phyloP scores from a whole-genome alignment of 2,113 vertebrate species.

The Prochilodus magdalenae region DNA sequence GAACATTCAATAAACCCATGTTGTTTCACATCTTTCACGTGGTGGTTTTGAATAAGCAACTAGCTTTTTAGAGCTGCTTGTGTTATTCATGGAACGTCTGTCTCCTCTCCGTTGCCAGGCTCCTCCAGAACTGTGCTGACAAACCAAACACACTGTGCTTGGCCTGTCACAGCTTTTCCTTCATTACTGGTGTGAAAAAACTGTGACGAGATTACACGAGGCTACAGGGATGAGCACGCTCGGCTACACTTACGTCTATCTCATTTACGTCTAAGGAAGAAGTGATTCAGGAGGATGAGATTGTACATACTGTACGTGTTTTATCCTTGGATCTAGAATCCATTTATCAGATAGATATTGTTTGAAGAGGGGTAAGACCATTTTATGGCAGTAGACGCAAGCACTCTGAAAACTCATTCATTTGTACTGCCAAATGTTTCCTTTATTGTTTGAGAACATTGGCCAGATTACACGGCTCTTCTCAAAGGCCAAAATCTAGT shows the following conservation, averaged over 20 bases:
- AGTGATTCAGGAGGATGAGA: neutral
- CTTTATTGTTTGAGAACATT: constrained; percentile 40
- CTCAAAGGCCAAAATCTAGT: constrained; percentile 6
- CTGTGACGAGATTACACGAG: neutral
- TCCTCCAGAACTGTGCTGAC: constrained; percentile 8
- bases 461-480: constrained; percentile 25
- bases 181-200: neutral
- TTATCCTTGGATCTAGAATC: neutral
- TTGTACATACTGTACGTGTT: neutral
- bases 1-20: neutral
- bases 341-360: neutral
- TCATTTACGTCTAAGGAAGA: constrained; percentile 6
- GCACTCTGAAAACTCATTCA: constrained; percentile 20
- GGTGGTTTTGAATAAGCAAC: neutral
- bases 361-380: neutral
- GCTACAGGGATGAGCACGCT: neutral
- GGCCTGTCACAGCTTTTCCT: constrained; percentile 11
- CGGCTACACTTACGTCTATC: constrained; percentile 1
- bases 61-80: neutral
- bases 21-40: neutral
- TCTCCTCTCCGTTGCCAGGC: neutral
- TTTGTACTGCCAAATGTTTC: constrained; percentile 34
- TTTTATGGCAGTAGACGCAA: constrained; percentile 10
- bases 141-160: constrained; percentile 14
- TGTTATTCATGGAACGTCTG: neutral